Evolutionary conservation across 2,113 vertebrate genomes (phyloP), one percentile per base, ranked within the genome.

Genomic region (Manacus vitellinus): DNA sequence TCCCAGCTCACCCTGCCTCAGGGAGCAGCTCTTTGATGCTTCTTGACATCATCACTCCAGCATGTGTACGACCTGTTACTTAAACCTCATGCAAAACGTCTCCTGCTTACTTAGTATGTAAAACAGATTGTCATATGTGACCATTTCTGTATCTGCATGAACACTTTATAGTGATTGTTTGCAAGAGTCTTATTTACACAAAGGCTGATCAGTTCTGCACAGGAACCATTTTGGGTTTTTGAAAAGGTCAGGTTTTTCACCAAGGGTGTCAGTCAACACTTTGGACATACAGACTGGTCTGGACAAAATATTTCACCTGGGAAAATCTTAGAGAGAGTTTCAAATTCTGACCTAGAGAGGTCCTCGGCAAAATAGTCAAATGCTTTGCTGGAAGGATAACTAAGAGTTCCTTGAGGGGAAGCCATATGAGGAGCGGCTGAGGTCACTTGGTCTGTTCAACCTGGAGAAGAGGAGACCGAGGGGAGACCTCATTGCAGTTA

Each of bases 51-150:
- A 23, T 7, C 22, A 8, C 54, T 33, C 10, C 18, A 41, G 21
- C 14, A n/a, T 14, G 9, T 54, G 14, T n/a, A 16, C 1, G 0
- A 43, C 39, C 22, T 2, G 1, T 44, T 70, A 19, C 8, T 63
- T 51, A 56, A 72, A 39, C 12, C 2, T 1, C 8, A 10, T 17
- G 4, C 6, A 20, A 70, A 89, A 62, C 3, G 14, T 33, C 55
- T 55, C 20, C n/a, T 62, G 11, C 1, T 41, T 74, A 25, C 31
- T 88, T 1, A 2, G 28, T 52, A 47, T 2, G 1, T 33, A 7
- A 24, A 33, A 46, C 22, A 70, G 24, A 16, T 27, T 58, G 16
- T 33, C 20, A 31, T 37, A 23, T 1, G 12, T 27, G 20, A 65
- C 63, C 17, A 23, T 51, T 86, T 83, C 39, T 68, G 18, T 44